phyloP scores from a whole-genome alignment of 2,797 vertebrate genomes.

The Phyllotis vaccarum region DNA sequence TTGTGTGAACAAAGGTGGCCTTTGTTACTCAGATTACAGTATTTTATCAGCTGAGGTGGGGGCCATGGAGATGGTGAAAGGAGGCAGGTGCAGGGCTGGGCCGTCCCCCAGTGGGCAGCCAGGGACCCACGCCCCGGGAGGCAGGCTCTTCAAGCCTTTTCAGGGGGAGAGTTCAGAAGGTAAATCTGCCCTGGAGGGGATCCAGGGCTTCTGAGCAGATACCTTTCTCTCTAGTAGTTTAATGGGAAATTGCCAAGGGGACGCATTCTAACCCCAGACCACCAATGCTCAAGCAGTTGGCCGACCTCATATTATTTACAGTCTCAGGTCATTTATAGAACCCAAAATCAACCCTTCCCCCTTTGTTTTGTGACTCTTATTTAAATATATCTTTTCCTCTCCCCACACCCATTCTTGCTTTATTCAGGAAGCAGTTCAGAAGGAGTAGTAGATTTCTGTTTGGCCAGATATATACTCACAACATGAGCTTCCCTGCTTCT shows the following conservation, averaged over 20 bases:
- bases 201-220: not conserved
- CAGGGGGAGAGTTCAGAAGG: not conserved
- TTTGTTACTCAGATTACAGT: slow-evolving; percentile 67
- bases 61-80: not conserved
- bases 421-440: not conserved
- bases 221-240: no score
- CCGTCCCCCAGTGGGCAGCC: slow-evolving; percentile 1
- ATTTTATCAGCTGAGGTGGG: slow-evolving; percentile 61
- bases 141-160: fast-evolving
- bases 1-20: slow-evolving; percentile 77
- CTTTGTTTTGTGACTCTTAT: not conserved
- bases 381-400: not conserved
- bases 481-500: not conserved
- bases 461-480: not conserved
- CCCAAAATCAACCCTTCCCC: not conserved
- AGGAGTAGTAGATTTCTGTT: not conserved
- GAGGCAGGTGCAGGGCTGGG: not conserved
- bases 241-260: not conserved
- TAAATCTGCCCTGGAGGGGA: not conserved
- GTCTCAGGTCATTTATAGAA: not conserved
- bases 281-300: not conserved
- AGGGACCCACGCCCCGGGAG: not conserved
- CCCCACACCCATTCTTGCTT: not conserved
- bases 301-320: not conserved
- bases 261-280: not conserved